Conservation (phyloP, 2,797 vertebrate genomes). For the Selene dorsalis region DNA sequence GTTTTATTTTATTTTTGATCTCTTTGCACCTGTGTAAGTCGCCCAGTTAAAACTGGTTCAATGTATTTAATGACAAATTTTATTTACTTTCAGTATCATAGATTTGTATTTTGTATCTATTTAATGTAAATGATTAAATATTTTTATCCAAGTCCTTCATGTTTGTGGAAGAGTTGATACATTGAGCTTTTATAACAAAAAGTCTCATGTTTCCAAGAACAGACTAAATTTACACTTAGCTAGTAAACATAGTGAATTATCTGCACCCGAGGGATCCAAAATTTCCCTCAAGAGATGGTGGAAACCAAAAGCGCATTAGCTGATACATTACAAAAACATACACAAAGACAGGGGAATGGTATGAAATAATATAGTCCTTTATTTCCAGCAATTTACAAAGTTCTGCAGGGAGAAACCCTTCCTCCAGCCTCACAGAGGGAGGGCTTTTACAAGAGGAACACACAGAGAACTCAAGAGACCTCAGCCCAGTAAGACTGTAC, state of each 20-base stretch:
- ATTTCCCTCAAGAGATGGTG: no score
- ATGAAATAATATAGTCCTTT: slow-evolving; percentile 86
- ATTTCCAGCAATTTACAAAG: slow-evolving; percentile 86
- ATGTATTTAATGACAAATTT: slow-evolving; percentile 36
- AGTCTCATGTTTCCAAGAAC: background rate
- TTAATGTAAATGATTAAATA: slow-evolving; percentile 40
- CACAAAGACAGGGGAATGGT: slow-evolving; percentile 56
- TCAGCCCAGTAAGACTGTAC: slow-evolving; percentile 45
- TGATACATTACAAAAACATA: slow-evolving; percentile 15
- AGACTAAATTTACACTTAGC: no score
- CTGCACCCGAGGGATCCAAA: background rate
- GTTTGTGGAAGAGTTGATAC: background rate
- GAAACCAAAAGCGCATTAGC: no score
- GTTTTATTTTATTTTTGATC: background rate
- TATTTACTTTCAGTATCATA: slow-evolving; percentile 3
- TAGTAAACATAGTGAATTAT: background rate
- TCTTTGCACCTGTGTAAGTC: slow-evolving; percentile 14
- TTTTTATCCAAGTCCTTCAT: background rate
- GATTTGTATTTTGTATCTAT: slow-evolving; percentile 19
- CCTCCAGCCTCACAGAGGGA: slow-evolving; percentile 66
- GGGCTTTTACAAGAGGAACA: slow-evolving; percentile 55
- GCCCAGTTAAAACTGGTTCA: background rate
- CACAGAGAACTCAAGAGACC: slow-evolving; percentile 50
- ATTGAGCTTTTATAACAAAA: background rate
- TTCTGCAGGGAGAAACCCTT: slow-evolving; percentile 74